These are phyloP conservation scores for Hemiprocne comata DNA, from an alignment of 2,113 vertebrate species.

Conservation along the genomic window DNA sequence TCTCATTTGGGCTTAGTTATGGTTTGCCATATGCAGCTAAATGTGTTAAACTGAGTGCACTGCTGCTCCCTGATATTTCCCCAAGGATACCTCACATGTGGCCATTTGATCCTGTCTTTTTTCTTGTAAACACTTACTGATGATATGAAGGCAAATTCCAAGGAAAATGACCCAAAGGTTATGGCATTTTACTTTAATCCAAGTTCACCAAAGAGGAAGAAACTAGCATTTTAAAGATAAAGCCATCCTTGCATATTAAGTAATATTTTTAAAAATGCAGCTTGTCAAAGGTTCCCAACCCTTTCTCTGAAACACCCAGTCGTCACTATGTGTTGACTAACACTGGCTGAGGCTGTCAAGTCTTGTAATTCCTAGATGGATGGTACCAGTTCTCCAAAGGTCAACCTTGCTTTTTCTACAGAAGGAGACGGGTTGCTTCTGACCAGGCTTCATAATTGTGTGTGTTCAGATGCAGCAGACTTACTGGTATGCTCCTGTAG, in stretches of 20 bases:
- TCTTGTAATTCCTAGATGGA: not conserved
- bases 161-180: slow-evolving; percentile 18
- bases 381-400: not conserved
- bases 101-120: slow-evolving; percentile 11
- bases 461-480: not conserved
- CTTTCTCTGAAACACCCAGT: not conserved
- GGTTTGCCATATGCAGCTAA: not conserved
- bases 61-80: slow-evolving; percentile 34
- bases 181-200: not conserved
- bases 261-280: not conserved
- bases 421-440: not conserved
- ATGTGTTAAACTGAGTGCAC: slow-evolving; percentile 1
- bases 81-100: slow-evolving; percentile 30
- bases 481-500: not conserved
- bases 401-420: not conserved
- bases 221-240: not conserved
- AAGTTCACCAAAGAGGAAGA: slow-evolving; percentile 37
- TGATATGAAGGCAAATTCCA: slow-evolving; percentile 53
- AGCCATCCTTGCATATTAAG: not conserved
- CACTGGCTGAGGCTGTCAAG: not conserved
- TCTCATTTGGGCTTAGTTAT: not conserved
- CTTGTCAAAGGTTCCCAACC: not conserved
- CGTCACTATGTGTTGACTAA: not conserved
- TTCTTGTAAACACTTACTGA: slow-evolving; percentile 22
- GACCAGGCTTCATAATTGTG: not conserved